Percentiles rank a stretch among this genome's conserved stretches.
Evolutionary conservation across 2,797 vertebrate species (phyloP).

Genomic region (Macrochelys suwanniensis): DNA sequence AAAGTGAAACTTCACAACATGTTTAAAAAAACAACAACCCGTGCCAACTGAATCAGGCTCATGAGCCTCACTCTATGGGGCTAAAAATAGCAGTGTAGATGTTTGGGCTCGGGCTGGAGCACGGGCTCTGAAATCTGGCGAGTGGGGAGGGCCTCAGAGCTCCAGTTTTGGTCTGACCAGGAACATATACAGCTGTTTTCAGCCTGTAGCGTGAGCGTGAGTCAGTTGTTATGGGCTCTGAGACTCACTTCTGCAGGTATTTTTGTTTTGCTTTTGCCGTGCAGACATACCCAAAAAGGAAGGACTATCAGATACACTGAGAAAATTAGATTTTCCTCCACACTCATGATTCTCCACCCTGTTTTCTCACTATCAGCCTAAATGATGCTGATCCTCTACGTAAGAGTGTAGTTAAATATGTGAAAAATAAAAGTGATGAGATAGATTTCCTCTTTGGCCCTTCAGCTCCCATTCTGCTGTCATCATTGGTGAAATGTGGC

Average conservation of each 20-base stretch:
- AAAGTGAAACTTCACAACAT: neutral
- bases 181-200: neutral
- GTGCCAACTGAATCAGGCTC: neutral
- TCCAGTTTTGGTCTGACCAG: neutral
- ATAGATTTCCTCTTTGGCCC: too few species aligned
- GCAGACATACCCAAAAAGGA: neutral
- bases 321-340: neutral
- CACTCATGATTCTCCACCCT: neutral
- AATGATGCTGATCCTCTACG: neutral
- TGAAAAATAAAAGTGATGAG: too few species aligned
- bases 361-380: neutral
- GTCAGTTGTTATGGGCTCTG: neutral
- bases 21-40: neutral
- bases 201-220: neutral
- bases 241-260: neutral
- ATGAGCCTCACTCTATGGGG: neutral
- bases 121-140: too few species aligned
- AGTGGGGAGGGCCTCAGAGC: too few species aligned
- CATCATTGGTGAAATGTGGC: too few species aligned
- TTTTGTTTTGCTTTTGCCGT: neutral
- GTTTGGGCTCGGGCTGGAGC: too few species aligned
- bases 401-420: too few species aligned
- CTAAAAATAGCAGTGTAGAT: neutral
- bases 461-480: too few species aligned
- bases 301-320: slow-evolving; percentile 20